Evolutionary conservation across 2,888 invertebrate species (phyloP).

Genomic region (Spialia ferax): DNA sequence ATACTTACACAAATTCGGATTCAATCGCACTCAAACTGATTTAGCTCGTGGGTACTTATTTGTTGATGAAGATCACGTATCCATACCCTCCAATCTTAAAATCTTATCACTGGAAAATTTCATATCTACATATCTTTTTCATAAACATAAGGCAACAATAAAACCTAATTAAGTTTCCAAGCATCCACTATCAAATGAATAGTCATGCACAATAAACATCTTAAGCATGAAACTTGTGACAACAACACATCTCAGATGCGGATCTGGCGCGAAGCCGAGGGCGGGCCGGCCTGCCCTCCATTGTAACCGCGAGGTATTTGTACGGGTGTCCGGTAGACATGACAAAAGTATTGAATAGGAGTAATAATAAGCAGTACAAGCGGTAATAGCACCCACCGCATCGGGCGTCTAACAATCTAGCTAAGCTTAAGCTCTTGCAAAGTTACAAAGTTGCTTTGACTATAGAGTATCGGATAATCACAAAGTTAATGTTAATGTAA

Average conservation of each 20-base stretch:
- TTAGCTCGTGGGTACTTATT: too few species aligned
- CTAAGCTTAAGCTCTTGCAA: conserved; percentile 43
- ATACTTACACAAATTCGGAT: too few species aligned
- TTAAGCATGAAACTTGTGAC: conserved; percentile 50
- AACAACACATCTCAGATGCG: conserved; percentile 53
- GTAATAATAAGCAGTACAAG: neutral
- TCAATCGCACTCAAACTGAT: too few species aligned
- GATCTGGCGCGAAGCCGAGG: conserved; percentile 49
- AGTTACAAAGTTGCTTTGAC: neutral
- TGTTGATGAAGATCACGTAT: too few species aligned
- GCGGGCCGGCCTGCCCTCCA: conserved; percentile 50
- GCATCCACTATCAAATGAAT: conserved; percentile 40
- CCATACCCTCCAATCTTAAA: too few species aligned
- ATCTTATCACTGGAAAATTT: too few species aligned
- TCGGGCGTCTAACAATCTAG: conserved; percentile 49
- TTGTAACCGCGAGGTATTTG: conserved; percentile 54
- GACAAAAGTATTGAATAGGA: conserved; percentile 57
- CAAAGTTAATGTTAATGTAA: neutral
- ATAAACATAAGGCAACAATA: neutral
- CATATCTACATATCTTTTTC: too few species aligned
- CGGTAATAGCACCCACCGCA: conserved; percentile 44
- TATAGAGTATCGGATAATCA: conserved; percentile 29
- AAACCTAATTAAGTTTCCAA: conserved; percentile 12
- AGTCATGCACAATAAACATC: conserved; percentile 48
- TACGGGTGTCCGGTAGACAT: conserved; percentile 53